Evolutionary conservation across 2,113 vertebrate genomes (phyloP).

Genomic region (Ramphastos sulfuratus): DNA sequence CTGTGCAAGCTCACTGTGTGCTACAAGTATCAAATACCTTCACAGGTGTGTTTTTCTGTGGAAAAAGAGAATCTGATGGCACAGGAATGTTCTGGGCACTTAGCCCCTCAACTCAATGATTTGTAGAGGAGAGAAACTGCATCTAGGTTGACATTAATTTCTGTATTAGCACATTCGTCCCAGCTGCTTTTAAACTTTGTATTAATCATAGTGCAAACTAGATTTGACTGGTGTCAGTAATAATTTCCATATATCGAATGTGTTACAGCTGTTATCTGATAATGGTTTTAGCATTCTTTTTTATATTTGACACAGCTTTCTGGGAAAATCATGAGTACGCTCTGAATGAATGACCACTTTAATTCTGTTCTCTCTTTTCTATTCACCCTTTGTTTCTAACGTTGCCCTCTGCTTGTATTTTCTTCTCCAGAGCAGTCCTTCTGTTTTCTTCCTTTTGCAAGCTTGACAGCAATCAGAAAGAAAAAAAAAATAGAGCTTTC

Average conservation of each 20-base stretch:
- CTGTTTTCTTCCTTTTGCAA: neutral
- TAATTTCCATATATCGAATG: neutral
- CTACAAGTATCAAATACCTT: neutral
- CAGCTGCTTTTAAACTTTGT: neutral
- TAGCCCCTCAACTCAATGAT: neutral
- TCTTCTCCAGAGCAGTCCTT: neutral
- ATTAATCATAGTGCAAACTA: neutral
- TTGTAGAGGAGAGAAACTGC: neutral
- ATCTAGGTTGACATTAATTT: neutral
- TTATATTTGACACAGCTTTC: neutral
- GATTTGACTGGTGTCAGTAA: neutral
- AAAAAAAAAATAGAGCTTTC: neutral
- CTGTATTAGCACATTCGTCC: neutral
- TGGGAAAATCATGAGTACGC: neutral
- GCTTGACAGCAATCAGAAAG: neutral
- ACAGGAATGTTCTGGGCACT: neutral
- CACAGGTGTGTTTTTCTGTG: neutral
- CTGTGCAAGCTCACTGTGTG: accelerated
- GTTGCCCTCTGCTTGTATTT: neutral
- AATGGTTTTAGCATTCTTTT: conserved; percentile 3
- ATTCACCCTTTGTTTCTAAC: neutral
- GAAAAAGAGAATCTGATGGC: neutral
- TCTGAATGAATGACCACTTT: neutral
- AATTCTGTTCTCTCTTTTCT: neutral
- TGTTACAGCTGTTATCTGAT: neutral